Percentiles rank a stretch among this genome's conserved stretches.
These are phyloP conservation scores for Sminthurides aquaticus DNA, from an alignment of 2,888 invertebrate species.

Conservation along the genomic window DNA sequence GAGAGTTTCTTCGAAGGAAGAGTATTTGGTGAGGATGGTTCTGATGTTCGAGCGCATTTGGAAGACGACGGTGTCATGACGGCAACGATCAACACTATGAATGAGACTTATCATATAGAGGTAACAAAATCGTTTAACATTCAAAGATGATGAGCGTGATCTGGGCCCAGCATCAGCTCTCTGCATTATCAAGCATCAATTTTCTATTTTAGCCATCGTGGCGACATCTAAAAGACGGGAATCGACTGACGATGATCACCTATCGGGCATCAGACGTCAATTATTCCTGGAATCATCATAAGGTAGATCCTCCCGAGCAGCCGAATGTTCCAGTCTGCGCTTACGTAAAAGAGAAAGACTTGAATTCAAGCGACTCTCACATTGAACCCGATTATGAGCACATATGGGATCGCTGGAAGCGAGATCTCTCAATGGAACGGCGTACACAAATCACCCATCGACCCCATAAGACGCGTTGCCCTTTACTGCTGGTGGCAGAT, in stretches of 20 bases:
- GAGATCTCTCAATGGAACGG: conserved; percentile 40
- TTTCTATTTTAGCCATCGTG: conserved; percentile 70
- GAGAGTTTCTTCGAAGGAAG: conserved; percentile 78
- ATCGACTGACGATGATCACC: conserved; percentile 79
- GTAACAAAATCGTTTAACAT: conserved; percentile 48
- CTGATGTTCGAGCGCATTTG: conserved; percentile 78
- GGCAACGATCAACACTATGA: conserved; percentile 73
- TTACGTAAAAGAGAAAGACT: conserved; percentile 72
- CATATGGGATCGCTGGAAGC: conserved; percentile 39
- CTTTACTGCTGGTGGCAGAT: conserved; percentile 84
- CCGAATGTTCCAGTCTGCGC: conserved; percentile 45
- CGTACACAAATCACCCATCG: conserved; percentile 33
- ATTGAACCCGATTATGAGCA: conserved; percentile 39
- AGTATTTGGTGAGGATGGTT: conserved; percentile 77
- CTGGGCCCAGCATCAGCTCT: too few species aligned
- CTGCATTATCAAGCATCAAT: too few species aligned
- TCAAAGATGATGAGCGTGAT: not conserved
- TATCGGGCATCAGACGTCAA: conserved; percentile 83
- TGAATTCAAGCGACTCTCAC: conserved; percentile 51
- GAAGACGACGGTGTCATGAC: conserved; percentile 76
- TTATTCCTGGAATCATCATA: conserved; percentile 64
- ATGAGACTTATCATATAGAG: conserved; percentile 85
- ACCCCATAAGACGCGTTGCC: conserved; percentile 81
- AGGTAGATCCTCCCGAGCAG: conserved; percentile 44
- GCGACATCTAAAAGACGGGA: conserved; percentile 71